These are phyloP conservation scores for Philaenus spumarius DNA, from an alignment of 1,140 invertebrate species.

Conservation along the genomic window DNA sequence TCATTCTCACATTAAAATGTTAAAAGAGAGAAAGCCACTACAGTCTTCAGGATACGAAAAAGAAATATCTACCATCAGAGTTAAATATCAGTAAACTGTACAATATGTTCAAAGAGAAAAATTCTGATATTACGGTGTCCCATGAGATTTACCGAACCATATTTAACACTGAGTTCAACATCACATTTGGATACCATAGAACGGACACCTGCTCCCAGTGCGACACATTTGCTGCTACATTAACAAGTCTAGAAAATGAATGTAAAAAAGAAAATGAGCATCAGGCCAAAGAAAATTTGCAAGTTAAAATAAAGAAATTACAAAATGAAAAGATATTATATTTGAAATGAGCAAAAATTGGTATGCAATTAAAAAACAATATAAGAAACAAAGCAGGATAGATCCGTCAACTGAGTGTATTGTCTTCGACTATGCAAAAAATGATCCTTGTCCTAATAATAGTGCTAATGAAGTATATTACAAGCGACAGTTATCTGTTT, in stretches of 20 bases:
- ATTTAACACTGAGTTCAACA: slow-evolving; percentile 28
- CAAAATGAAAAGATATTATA: neutral
- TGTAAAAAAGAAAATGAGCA: neutral
- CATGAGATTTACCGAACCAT: slow-evolving; percentile 16
- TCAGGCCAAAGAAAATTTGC: neutral
- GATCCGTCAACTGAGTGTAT: neutral
- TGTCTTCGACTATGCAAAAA: slow-evolving; percentile 5
- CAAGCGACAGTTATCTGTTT: slow-evolving; percentile 6
- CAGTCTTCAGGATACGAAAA: neutral
- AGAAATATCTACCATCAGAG: neutral
- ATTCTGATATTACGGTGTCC: neutral
- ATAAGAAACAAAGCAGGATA: neutral
- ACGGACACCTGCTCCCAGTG: slow-evolving; percentile 29
- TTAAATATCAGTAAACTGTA: neutral
- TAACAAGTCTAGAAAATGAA: neutral
- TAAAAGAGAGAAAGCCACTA: neutral
- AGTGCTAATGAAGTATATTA: slow-evolving; percentile 14
- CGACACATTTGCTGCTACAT: slow-evolving; percentile 13
- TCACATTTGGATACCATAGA: slow-evolving; percentile 28
- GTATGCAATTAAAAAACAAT: neutral
- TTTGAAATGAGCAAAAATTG: neutral
- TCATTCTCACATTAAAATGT: neutral
- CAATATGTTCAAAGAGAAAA: neutral
- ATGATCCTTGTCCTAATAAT: slow-evolving; percentile 11
- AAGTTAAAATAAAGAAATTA: neutral